Base-by-base conservation (phyloP, 2,888 invertebrate species). In the Melinaea marsaeus region DNA sequence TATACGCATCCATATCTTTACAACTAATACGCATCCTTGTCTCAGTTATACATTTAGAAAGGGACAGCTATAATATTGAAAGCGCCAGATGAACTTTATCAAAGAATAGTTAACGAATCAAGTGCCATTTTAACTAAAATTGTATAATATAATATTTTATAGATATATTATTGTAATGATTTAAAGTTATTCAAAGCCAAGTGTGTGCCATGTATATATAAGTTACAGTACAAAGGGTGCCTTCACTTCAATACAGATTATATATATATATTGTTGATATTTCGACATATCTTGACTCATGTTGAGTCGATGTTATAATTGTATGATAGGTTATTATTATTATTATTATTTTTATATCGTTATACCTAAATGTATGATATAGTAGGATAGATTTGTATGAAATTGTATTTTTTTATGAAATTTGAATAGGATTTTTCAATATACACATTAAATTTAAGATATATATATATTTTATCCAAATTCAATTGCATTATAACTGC, bases 121-220 rank as follows among this genome's bases (percentile, higher is more conserved):
- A 81, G 84, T 85, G 84, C 84, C 84, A 85, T 85, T 73, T 67
- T 79, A 73, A 73, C 69, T 71, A 76, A 71, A 74, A 74, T 71
- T 68, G 73, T 78, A 75, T 75, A 75, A 61, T 58, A 71, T 75
- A 73, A 66, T 68, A 66, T 65, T 55, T 73, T 74, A 70, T 70
- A 66, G 45, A 51, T 58, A 37, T 63, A 58, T 32, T 51, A 32
- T 51, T 22, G 32, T 51, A 11, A 32, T 32, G 7, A 51, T n/a
- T 32, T 32, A 51, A 42, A 32, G 22, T 51, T 32, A 51, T 68
- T 76, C 77, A 83, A 86, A 84, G 78, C 80, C 42, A 68, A 80
- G 74, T 73, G 80, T 78, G 88, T 89, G 89, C 89, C 89, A 89
- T 89, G 85, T 87, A 85, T 78, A 84, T 85, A 84, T 61, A 72